Conservation (phyloP, 2,797 vertebrate genomes). For the Pantherophis vulpinus region DNA sequence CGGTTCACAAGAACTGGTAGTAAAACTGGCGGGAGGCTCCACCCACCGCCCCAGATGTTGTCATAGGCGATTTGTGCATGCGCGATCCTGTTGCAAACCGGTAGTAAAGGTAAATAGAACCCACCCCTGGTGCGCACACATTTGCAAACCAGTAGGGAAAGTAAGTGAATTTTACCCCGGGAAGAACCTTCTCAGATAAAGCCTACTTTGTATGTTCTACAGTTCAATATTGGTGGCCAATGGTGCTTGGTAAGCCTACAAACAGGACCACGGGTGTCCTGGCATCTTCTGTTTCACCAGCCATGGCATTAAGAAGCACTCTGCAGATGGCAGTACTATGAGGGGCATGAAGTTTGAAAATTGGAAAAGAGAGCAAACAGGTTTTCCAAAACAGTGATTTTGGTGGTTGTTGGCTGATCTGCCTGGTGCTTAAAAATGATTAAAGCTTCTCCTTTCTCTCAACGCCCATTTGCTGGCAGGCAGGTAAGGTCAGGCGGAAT, state of each 20-base stretch:
- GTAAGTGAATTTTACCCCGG: background rate
- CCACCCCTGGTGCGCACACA: no score
- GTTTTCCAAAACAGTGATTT: constrained; percentile 58
- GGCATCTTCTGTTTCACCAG: background rate
- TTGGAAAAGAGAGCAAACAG: constrained; percentile 55
- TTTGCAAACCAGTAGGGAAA: no score
- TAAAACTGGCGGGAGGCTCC: no score
- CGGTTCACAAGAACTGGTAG: no score
- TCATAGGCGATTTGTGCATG: no score
- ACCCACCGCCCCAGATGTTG: no score
- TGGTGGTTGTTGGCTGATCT: constrained; percentile 62
- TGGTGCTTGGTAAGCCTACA: background rate
- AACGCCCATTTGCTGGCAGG: constrained; percentile 63
- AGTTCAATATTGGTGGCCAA: background rate
- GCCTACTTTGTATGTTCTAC: background rate
- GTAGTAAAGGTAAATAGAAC: no score
- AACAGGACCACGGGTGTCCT: background rate
- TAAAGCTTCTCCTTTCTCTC: constrained; percentile 40
- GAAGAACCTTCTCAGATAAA: background rate
- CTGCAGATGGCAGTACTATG: background rate
- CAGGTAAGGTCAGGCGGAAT: constrained; percentile 62
- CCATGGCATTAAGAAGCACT: no score
- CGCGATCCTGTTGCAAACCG: no score
- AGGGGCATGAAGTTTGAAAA: constrained; percentile 16
- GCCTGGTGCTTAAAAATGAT: constrained; percentile 50